Percentiles rank a stretch among this genome's conserved stretches.
These are phyloP conservation scores for Charadrius vociferus DNA, from an alignment of 2,113 vertebrate genomes.

Conservation along the genomic window DNA sequence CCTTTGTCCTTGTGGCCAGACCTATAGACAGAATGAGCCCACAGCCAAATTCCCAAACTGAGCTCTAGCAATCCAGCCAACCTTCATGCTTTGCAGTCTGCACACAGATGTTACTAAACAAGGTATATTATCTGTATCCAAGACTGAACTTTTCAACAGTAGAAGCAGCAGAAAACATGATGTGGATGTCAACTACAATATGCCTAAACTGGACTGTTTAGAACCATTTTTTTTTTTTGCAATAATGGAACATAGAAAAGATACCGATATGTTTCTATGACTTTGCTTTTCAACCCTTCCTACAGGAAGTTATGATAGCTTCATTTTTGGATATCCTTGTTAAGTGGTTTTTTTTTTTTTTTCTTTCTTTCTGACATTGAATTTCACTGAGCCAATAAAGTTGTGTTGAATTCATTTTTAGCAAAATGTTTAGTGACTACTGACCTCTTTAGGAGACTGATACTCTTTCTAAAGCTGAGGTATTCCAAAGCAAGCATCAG, in stretches of 20 bases:
- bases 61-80: slow-evolving; percentile 1
- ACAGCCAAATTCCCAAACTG: slow-evolving; percentile 15
- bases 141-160: not conserved
- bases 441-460: not conserved
- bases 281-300: not conserved
- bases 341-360: not conserved
- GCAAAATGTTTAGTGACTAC: not conserved
- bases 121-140: not conserved
- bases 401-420: not conserved
- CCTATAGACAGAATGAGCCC: slow-evolving; percentile 21
- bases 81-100: not conserved
- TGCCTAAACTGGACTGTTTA: not conserved
- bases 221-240: rapidly evolving
- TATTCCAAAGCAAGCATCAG: not conserved
- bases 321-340: not conserved
- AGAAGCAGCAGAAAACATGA: not conserved
- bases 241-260: not conserved
- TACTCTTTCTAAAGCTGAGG: not conserved
- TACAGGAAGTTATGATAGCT: not conserved
- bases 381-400: not conserved
- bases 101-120: not conserved
- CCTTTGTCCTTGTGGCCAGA: not conserved
- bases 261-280: not conserved
- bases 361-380: not conserved
- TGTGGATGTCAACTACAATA: not conserved